Evolutionary conservation across 2,888 invertebrate genomes (phyloP), one percentile per base, ranked within the genome.

Genomic region (Meloe dianella): DNA sequence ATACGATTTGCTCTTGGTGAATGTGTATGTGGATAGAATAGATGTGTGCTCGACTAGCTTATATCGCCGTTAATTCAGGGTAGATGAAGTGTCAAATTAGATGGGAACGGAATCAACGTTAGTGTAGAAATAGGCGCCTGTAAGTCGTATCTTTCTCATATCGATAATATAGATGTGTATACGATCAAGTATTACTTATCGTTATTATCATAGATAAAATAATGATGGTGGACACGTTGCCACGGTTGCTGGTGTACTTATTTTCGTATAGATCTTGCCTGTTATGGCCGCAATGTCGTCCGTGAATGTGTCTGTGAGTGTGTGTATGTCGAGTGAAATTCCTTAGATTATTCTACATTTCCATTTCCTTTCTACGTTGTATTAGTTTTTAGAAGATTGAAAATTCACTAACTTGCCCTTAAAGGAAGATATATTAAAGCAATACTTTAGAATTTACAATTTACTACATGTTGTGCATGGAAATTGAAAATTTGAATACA

Each of bases 81-180:
- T 61, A 67, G 67, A 64, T 64, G 58, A 64, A 67, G 64, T 67
- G 67, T 67, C 67, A 67, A 64, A 67, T 67, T 67, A 67, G 54
- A 61, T 64, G 64, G 61, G 56, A 64, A 38, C 57, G 35, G 56
- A 47, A 57, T 35, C 27, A 27, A 27, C 27, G 27, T 27, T 27
- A 27, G 2, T 3, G 27, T 27, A 27, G 27, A 27, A 27, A n/a
- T n/a, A 3, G 64, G 64, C 67, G 64, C 64, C 63, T 35, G 29
- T 56, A 62, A 32, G 66, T 63, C 67, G 63, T 61, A 51, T 60
- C n/a, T 47, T 22, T 10, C 47, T 10, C 2, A 47, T 20, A 47
- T 4, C n/a, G 6, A 27, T n/a, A n/a, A n/a, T 27, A 4, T 27
- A 27, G 27, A 27, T 27, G 27, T 27, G 27, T 27, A 27, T 27